Base-by-base conservation (phyloP, 2,888 invertebrate genomes). In the Pemphredon lugubris region DNA sequence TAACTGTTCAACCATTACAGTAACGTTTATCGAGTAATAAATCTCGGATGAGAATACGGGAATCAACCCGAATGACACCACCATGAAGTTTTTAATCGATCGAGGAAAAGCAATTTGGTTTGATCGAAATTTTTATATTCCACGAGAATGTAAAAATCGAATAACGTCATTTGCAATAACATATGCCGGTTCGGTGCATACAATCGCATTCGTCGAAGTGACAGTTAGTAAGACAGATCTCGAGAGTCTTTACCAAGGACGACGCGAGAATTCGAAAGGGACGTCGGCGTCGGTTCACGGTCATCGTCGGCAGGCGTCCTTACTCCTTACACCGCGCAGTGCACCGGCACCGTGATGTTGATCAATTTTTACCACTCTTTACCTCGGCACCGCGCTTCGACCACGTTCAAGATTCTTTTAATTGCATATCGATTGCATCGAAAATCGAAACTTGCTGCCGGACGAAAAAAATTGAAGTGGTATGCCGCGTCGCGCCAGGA, bases 231-330 rank as follows among this genome's bases (percentile, higher is more conserved):
- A 61, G 48, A 51, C 54, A 37, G 53, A 67, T 58, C 55, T 59
- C 53, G 18, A n/a, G 20, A 64, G 54, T 54, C 48, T 65, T 40
- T 14, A 50, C 37, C 71, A 77, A 77, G 70, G 77, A 77, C 73
- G 37, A 34, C 48, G 47, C 21, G 58, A 13, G 58, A 70, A 74
- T 74, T 77, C 57, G 73, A 77, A 77, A 76, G 73, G 77, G 66
- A 70, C 63, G 66, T 44, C 53, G n/a, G n/a, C n/a, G n/a, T n/a
- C 34, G 50, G 70, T 67, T 77, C 76, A 77, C 77, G 77, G 73
- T 76, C 73, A 68, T 53, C 59, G 61, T 30, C 32, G 42, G 51
- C 18, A 14, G 32, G 14, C 13, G 58, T 72, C 63, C 57, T 75
- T 63, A 60, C 7, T n/a, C n/a, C n/a, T n/a, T 11, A 34, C 7